These are phyloP conservation scores for Psylliodes chrysocephalus DNA, from an alignment of 2,888 invertebrate species.

Conservation along the genomic window DNA sequence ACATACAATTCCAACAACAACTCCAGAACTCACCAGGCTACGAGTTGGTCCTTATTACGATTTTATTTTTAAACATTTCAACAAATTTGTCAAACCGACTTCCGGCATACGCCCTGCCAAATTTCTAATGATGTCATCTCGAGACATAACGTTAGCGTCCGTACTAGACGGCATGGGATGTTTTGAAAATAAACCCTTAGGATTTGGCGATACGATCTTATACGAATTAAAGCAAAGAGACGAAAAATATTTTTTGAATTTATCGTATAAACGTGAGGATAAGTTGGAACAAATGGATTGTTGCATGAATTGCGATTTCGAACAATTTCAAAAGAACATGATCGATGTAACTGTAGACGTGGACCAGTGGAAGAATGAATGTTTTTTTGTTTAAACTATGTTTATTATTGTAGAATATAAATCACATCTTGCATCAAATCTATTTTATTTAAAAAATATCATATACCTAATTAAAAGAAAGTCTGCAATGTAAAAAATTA, in stretches of 20 bases:
- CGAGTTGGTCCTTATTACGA: constrained; percentile 72
- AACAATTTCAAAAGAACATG: neutral
- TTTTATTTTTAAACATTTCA: constrained; percentile 72
- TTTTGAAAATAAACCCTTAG: constrained; percentile 63
- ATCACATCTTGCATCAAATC: no score
- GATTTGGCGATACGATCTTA: constrained; percentile 32
- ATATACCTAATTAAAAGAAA: no score
- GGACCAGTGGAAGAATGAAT: constrained; percentile 2
- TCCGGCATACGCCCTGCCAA: constrained; percentile 59
- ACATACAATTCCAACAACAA: constrained; percentile 3
- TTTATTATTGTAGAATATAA: no score
- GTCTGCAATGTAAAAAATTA: no score
- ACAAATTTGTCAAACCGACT: constrained; percentile 44
- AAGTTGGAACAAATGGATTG: constrained; percentile 6
- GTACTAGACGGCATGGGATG: constrained; percentile 75
- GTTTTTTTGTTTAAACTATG: neutral
- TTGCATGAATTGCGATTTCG: neutral
- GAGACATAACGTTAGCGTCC: constrained; percentile 80
- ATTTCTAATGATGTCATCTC: constrained; percentile 77
- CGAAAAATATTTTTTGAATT: constrained; percentile 25
- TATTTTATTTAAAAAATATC: no score
- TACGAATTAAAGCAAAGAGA: constrained; percentile 29
- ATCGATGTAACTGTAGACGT: neutral
- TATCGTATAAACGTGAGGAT: constrained; percentile 31
- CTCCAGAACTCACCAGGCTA: constrained; percentile 65